A percentile compares a stretch with the other conserved stretches of the same genome.
phyloP scores from a whole-genome alignment of 2,888 invertebrate species.

The Helicoverpa assulta region DNA sequence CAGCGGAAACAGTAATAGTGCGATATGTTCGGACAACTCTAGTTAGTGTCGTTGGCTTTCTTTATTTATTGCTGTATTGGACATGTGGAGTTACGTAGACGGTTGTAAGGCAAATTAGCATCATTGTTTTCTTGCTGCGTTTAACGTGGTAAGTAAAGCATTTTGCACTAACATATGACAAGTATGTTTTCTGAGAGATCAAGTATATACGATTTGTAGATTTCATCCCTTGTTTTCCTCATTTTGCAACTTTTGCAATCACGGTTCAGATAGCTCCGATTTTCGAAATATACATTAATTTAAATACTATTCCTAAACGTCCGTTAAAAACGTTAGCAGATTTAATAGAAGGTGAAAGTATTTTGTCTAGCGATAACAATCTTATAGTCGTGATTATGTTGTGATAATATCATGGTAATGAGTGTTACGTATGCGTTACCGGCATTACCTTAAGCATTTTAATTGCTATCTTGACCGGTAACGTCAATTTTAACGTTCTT shows the following conservation, averaged over 20 bases:
- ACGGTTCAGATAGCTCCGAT: no score
- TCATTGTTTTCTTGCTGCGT: no score
- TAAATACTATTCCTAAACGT: conserved; percentile 20
- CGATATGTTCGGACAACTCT: conserved; percentile 56
- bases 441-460: conserved; percentile 42
- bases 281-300: no score
- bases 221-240: no score
- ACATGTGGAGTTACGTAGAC: conserved; percentile 6
- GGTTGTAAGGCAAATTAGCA: conserved; percentile 2
- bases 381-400: conserved; percentile 35
- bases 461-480: conserved; percentile 36
- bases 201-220: no score
- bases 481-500: conserved; percentile 35
- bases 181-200: no score
- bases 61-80: conserved; percentile 34
- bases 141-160: no score
- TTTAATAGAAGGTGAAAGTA: conserved; percentile 35
- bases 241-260: no score
- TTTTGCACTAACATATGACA: no score
- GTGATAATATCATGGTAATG: conserved; percentile 48
- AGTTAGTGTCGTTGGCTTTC: conserved; percentile 40
- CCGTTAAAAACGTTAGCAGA: conserved; percentile 5
- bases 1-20: conserved; percentile 61
- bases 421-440: conserved; percentile 41
- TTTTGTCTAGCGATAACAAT: conserved; percentile 33